phyloP scores from a whole-genome alignment of 2,797 vertebrate species.

The Halcyon badia region DNA sequence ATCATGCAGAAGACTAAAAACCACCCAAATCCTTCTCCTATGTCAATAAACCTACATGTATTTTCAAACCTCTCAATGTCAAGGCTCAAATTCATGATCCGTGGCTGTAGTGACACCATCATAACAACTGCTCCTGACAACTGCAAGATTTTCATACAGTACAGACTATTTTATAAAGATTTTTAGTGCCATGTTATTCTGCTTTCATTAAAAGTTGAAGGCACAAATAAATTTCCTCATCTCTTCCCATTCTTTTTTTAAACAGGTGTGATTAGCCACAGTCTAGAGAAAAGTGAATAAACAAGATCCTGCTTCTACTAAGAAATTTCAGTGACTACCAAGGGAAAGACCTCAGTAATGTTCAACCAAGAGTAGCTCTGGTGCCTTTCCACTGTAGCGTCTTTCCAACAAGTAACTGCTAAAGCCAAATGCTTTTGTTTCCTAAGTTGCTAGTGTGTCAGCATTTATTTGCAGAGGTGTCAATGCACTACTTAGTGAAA shows the following conservation, averaged over 20 bases:
- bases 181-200: neutral
- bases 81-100: constrained; percentile 2
- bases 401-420: neutral
- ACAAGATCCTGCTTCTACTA: neutral
- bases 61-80: neutral
- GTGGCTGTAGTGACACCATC: neutral
- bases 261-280: neutral
- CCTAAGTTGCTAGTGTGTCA: neutral
- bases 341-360: neutral
- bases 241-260: neutral
- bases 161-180: neutral
- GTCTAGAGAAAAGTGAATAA: neutral
- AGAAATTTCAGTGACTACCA: neutral
- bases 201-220: neutral
- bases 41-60: neutral
- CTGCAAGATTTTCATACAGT: neutral
- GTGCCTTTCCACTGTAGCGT: neutral
- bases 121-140: neutral
- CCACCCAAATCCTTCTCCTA: neutral
- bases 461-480: neutral
- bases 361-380: neutral
- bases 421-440: neutral
- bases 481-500: neutral
- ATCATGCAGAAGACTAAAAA: neutral
- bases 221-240: neutral